phyloP scores from a whole-genome alignment of 2,888 invertebrate genomes.

The Thymelicus lineola region DNA sequence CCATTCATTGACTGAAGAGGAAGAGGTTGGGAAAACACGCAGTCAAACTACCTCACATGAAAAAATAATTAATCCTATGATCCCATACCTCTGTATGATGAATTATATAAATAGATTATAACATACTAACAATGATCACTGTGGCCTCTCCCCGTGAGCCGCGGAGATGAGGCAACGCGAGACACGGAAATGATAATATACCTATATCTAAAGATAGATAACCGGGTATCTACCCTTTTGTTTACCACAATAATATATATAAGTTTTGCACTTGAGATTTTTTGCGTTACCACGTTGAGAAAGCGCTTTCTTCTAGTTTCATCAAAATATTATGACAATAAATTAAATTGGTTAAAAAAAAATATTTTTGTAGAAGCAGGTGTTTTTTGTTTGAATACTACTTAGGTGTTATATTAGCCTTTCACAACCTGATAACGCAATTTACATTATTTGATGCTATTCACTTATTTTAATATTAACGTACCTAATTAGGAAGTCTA shows the following conservation, averaged over 20 bases:
- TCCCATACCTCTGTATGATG: conserved; percentile 51
- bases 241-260: not conserved
- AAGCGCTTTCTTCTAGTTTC: not conserved
- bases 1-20: conserved; percentile 42
- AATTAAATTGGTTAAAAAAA: not conserved
- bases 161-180: conserved; percentile 52
- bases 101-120: conserved; percentile 43
- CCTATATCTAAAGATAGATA: conserved; percentile 36
- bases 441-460: not conserved
- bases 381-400: not conserved
- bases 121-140: conserved; percentile 53
- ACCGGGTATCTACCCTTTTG: conserved; percentile 1
- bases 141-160: conserved; percentile 64
- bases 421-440: conserved; percentile 18
- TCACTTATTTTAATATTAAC: not conserved
- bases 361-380: not conserved
- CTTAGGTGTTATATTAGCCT: not conserved
- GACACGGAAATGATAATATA: conserved; percentile 62
- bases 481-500: conserved; percentile 4
- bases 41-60: conserved; percentile 42
- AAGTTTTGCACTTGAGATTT: not conserved
- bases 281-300: conserved; percentile 23
- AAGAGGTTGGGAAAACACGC: conserved; percentile 45
- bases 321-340: not conserved
- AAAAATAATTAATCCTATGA: conserved; percentile 46